Evolutionary conservation across 2,113 vertebrate genomes (phyloP).

Genomic region (Calyptommatus sinebrachiatus): DNA sequence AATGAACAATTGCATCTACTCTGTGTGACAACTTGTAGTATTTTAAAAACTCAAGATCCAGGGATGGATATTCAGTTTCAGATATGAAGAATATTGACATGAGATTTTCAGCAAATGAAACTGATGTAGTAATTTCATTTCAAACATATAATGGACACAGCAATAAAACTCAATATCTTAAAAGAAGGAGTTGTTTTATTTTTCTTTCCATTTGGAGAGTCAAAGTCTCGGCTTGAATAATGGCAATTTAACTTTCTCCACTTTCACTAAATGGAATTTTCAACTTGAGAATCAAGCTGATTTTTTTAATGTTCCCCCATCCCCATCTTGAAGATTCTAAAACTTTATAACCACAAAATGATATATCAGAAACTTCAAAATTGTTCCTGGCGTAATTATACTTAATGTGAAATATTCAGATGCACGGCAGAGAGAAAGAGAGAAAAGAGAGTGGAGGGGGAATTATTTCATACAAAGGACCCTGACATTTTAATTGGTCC

Average conservation of each 20-base stretch:
- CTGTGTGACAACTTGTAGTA: no score
- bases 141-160: not conserved
- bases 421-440: conserved; percentile 62
- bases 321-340: not conserved
- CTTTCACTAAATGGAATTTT: conserved; percentile 28
- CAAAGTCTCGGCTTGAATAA: not conserved
- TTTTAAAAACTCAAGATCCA: no score
- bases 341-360: conserved; percentile 61
- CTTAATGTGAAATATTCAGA: conserved; percentile 76
- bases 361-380: conserved; percentile 62
- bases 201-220: not conserved
- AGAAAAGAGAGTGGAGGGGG: conserved; percentile 37
- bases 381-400: conserved; percentile 74
- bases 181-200: no score
- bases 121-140: not conserved
- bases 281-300: conserved; percentile 27
- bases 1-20: no score
- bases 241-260: conserved; percentile 9
- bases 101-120: not conserved
- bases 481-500: conserved; percentile 78
- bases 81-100: no score
- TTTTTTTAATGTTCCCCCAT: no score
- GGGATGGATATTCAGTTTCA: no score
- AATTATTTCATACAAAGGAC: conserved; percentile 71
- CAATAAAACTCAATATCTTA: not conserved